A percentile compares a stretch with the other conserved stretches of the same genome.
phyloP scores from a whole-genome alignment of 2,797 vertebrate species.

The Myoxocephalus aenaeus region DNA sequence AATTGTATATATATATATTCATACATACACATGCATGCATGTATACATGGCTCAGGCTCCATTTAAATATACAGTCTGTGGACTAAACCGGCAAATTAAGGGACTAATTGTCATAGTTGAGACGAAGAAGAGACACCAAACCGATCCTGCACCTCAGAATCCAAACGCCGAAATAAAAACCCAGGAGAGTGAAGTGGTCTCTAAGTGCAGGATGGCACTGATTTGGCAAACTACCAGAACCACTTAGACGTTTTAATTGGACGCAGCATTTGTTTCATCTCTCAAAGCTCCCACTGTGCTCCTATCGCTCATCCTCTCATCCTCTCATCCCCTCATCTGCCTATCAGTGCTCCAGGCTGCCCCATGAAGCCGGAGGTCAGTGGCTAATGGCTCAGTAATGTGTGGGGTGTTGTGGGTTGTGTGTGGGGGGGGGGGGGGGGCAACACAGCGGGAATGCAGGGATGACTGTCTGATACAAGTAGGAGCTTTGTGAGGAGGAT shows the following conservation, averaged over 20 bases:
- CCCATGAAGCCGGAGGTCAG: constrained; percentile 67
- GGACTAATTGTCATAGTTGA: constrained; percentile 12
- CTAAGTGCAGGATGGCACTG: neutral
- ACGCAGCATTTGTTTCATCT: constrained; percentile 70
- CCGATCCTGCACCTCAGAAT: neutral
- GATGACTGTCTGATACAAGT: constrained; percentile 49
- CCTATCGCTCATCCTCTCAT: neutral
- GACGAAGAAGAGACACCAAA: constrained; percentile 1
- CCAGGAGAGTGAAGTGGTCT: neutral
- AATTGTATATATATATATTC: too few species aligned
- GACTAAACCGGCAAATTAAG: too few species aligned
- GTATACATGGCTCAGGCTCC: too few species aligned
- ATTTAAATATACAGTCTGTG: too few species aligned
- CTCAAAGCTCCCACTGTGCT: constrained; percentile 65
- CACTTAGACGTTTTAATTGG: constrained; percentile 64
- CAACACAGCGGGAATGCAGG: constrained; percentile 15
- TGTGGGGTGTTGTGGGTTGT: constrained; percentile 62
- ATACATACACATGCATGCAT: too few species aligned
- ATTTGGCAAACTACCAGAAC: constrained; percentile 43
- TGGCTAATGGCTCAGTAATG: constrained; percentile 74
- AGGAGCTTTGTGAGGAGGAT: constrained; percentile 58
- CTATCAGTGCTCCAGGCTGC: constrained; percentile 44
- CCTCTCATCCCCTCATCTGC: constrained; percentile 36
- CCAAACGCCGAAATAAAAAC: neutral
- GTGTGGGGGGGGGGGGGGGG: constrained; percentile 11